These are phyloP conservation scores for Dendrocopos noguchii DNA, from an alignment of 2,113 vertebrate species.

Conservation along the genomic window DNA sequence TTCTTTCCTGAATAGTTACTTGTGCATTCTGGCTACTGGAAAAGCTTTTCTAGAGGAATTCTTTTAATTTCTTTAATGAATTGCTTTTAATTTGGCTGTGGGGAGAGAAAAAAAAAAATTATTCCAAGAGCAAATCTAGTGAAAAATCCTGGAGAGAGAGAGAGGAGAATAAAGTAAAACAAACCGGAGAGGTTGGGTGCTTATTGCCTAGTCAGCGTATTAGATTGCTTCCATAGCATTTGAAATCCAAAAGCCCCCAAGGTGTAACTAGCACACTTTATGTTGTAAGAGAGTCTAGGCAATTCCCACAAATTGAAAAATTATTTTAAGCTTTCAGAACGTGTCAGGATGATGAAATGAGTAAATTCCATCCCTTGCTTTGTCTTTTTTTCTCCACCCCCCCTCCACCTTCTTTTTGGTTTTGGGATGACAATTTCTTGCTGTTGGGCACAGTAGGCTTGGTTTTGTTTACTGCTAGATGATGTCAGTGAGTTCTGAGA, in stretches of 20 bases:
- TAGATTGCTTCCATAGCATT: slow-evolving; percentile 12
- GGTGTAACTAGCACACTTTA: slow-evolving; percentile 45
- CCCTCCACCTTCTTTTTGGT: background rate
- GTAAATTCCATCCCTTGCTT: background rate
- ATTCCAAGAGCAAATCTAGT: background rate
- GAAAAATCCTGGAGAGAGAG: background rate
- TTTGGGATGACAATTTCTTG: background rate
- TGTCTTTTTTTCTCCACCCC: background rate
- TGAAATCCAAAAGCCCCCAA: slow-evolving; percentile 39
- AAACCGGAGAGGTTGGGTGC: background rate
- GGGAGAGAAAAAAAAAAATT: background rate
- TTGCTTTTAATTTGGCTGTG: background rate
- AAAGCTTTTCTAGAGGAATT: background rate
- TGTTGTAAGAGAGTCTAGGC: slow-evolving; percentile 47
- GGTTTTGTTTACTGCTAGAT: slow-evolving; percentile 1
- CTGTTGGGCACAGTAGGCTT: background rate
- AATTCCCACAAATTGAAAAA: slow-evolving; percentile 58
- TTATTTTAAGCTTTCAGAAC: slow-evolving; percentile 55
- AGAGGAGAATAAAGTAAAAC: background rate
- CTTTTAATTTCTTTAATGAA: too few species aligned
- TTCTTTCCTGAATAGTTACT: background rate
- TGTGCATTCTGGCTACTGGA: background rate
- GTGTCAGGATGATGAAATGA: slow-evolving; percentile 45
- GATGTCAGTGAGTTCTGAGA: background rate
- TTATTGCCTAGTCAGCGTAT: slow-evolving; percentile 52